Evolutionary conservation across 2,113 vertebrate species (phyloP).

Genomic region (Pogonocichla stellata): DNA sequence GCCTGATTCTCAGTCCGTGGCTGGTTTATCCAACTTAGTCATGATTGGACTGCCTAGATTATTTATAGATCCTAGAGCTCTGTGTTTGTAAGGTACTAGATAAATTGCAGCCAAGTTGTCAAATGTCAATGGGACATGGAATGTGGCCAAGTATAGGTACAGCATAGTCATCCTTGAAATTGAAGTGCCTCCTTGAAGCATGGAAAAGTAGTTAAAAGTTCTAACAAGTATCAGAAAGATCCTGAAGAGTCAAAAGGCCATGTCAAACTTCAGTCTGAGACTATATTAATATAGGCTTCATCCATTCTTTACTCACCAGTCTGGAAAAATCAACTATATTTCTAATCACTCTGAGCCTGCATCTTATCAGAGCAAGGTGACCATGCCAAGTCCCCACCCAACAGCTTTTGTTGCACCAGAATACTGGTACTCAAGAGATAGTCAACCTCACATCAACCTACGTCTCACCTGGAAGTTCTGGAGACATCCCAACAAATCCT

Average conservation of each 20-base stretch:
- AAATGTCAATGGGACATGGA: not conserved
- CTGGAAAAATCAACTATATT: not conserved
- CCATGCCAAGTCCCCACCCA: fast-evolving
- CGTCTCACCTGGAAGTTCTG: not conserved
- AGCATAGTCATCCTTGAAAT: not conserved
- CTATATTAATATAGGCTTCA: not conserved
- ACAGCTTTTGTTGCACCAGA: not conserved
- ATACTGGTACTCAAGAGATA: not conserved
- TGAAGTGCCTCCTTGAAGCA: not conserved
- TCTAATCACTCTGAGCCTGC: not conserved
- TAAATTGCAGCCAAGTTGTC: not conserved
- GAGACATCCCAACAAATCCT: not conserved
- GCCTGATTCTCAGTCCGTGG: not conserved
- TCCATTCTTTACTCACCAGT: not conserved
- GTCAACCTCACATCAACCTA: not conserved
- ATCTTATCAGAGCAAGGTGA: not conserved
- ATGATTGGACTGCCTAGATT: not conserved
- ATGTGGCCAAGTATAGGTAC: not conserved
- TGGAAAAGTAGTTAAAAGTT: not conserved
- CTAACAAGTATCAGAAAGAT: not conserved
- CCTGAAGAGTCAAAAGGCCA: not conserved
- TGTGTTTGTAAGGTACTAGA: not conserved
- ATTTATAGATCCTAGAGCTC: not conserved
- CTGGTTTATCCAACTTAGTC: not conserved
- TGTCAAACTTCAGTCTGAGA: not conserved